These are phyloP conservation scores for Coreoperca whiteheadi DNA, from an alignment of 2,113 vertebrate genomes.

Conservation along the genomic window DNA sequence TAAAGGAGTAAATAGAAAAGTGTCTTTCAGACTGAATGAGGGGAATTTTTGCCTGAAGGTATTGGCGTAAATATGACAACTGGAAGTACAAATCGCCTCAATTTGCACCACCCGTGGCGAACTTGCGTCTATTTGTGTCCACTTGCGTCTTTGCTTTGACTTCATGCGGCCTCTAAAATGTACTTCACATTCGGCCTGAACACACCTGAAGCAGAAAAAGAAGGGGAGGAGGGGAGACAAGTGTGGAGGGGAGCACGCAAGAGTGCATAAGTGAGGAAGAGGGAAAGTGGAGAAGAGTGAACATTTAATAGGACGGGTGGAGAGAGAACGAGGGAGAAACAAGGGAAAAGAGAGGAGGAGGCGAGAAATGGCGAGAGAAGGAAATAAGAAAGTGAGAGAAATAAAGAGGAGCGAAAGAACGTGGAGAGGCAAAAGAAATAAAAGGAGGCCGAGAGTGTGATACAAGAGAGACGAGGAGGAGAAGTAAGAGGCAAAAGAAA, in stretches of 20 bases:
- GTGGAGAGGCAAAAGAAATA: not conserved
- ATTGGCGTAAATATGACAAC: too few species aligned
- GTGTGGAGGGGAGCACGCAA: too few species aligned
- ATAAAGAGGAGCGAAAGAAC: not conserved
- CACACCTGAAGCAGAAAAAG: not conserved
- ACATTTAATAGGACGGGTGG: too few species aligned
- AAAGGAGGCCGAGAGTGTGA: conserved; percentile 30
- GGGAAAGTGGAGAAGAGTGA: not conserved
- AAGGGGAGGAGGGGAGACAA: not conserved
- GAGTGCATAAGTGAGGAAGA: not conserved
- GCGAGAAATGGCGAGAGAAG: too few species aligned
- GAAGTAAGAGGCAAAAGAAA: conserved; percentile 11
- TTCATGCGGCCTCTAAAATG: not conserved
- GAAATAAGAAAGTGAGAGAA: not conserved
- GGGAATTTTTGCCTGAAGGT: too few species aligned
- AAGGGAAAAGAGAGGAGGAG: not conserved
- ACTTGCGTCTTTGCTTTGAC: not conserved
- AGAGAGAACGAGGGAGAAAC: not conserved
- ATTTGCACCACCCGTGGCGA: not conserved
- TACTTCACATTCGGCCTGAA: not conserved
- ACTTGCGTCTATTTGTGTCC: not conserved
- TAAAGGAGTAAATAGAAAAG: too few species aligned
- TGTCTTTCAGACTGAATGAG: too few species aligned
- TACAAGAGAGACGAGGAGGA: not conserved
- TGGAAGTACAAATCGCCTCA: too few species aligned